Evolutionary conservation across 2,888 invertebrate species (phyloP).

Genomic region (Ceriagrion tenellum): DNA sequence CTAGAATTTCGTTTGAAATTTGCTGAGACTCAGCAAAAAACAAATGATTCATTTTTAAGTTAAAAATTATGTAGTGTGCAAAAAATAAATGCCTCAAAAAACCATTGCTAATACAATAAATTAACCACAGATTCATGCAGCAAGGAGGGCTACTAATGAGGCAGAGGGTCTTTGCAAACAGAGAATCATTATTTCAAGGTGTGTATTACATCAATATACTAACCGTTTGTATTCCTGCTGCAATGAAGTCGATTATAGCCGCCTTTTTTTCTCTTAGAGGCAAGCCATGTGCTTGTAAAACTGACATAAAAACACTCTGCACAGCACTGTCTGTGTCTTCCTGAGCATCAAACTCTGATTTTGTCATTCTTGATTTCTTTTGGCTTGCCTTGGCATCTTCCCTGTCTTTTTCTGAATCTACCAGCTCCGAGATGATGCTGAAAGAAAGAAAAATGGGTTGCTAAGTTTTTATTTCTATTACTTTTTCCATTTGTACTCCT

Average conservation of each 20-base stretch:
- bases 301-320: conserved; percentile 87
- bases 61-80: too few species aligned
- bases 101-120: too few species aligned
- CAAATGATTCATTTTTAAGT: too few species aligned
- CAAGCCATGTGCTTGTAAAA: conserved; percentile 85
- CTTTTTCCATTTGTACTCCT: background rate
- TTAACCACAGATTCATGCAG: too few species aligned
- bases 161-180: too few species aligned
- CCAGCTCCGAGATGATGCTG: conserved; percentile 89
- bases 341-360: conserved; percentile 80
- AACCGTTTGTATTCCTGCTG: conserved; percentile 92
- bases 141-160: too few species aligned
- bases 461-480: background rate
- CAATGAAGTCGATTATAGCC: conserved; percentile 91
- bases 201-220: conserved; percentile 71
- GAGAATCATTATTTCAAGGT: too few species aligned
- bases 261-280: conserved; percentile 91
- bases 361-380: conserved; percentile 68
- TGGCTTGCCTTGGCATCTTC: background rate
- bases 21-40: too few species aligned
- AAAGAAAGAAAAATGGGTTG: background rate
- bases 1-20: too few species aligned
- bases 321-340: conserved; percentile 82
- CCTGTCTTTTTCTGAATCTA: conserved; percentile 81
- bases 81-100: too few species aligned